Evolutionary conservation across 2,888 invertebrate genomes (phyloP), one percentile per base, ranked within the genome.

Genomic region (Galerucella pusilla): DNA sequence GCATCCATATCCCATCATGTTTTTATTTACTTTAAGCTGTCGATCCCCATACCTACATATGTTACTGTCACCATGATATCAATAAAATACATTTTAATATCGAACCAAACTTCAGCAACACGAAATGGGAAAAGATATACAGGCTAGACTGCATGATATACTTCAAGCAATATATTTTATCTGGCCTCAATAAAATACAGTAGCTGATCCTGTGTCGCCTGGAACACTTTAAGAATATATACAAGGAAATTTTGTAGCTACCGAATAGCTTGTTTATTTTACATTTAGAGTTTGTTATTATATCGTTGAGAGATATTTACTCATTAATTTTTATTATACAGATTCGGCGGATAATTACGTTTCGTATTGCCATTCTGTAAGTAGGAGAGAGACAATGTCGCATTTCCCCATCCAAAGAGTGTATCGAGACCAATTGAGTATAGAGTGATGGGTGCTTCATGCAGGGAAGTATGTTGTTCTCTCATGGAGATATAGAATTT

Each of bases 51-150:
- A 72, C 72, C 72, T 72, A 72, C 72, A 72, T 72, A 72, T 72
- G 72, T 72, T 72, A 67, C 72, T 72, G 72, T 72, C 72, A 72
- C 72, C 72, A 54, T 66, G 67, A 72, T 72, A 72, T 67, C 66
- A 72, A 72, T 72, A 72, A 73, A 75, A 75, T 73, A 73, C 73
- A 75, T 71, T 75, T 75, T 75, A 77, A 75, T 75, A 71, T 65
- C 68, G 57, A 70, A 66, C 64, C 64, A 57, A 67, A 73, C 67
- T 67, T 68, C 63, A 54, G 45, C 63, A 70, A 68, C 46, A 60
- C 64, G 52, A 71, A 64, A 74, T 66, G 61, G 52, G 42, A 66
- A 63, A 72, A 71, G 72, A 74, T 74, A 71, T 63, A 65, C 49
- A 57, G 68, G 20, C 68, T 20, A 70, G 72, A 66, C 75, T 63